Percentiles rank a stretch among this genome's conserved stretches.
phyloP scores from a whole-genome alignment of 2,113 vertebrate species.

The Tinamus guttatus region DNA sequence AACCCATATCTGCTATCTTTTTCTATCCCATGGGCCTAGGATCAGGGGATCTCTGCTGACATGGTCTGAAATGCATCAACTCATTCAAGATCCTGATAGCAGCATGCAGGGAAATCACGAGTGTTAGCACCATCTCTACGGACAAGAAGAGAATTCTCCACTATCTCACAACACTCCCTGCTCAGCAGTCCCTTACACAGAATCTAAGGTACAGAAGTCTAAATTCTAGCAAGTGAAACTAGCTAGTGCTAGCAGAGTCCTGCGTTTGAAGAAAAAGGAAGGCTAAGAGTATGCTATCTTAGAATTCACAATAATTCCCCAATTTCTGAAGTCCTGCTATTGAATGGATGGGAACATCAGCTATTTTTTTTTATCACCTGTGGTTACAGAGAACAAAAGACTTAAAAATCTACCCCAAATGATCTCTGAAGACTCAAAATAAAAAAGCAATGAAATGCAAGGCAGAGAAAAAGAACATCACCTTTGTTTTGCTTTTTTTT shows the following conservation, averaged over 20 bases:
- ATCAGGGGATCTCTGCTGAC: background rate
- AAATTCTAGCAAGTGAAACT: background rate
- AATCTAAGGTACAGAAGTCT: background rate
- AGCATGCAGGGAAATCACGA: background rate
- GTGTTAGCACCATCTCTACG: background rate
- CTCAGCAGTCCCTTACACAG: background rate
- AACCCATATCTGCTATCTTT: background rate
- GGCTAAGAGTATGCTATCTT: background rate
- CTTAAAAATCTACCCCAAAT: slow-evolving; percentile 1
- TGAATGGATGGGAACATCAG: background rate
- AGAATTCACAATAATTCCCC: background rate
- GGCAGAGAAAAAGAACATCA: background rate
- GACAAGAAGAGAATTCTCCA: background rate
- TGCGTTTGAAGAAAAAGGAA: background rate
- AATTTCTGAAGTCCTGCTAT: background rate
- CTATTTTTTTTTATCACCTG: background rate
- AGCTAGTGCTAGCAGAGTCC: background rate
- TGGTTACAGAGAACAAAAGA: background rate
- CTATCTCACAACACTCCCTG: background rate
- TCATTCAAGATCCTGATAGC: background rate
- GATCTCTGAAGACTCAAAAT: background rate
- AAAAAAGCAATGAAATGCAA: background rate
- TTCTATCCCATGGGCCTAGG: background rate
- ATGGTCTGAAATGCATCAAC: background rate
- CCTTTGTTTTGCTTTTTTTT: background rate